Conservation (phyloP, 1,140 invertebrate species). For the Drosophila takahashii region DNA sequence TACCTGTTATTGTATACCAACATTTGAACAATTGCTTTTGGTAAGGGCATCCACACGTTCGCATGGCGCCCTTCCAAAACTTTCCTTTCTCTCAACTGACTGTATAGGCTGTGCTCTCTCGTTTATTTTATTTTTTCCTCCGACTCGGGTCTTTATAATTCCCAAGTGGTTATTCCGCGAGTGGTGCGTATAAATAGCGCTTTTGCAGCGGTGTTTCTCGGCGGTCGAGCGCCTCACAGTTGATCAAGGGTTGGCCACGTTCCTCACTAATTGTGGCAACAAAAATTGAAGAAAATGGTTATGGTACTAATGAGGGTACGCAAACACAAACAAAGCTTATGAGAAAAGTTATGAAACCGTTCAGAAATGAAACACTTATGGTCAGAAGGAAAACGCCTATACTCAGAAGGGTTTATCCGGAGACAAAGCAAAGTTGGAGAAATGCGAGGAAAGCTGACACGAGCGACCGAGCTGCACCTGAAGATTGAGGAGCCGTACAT, state of each 20-base stretch:
- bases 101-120: neutral
- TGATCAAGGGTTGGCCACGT: slow-evolving; percentile 33
- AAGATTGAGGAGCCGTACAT: no score
- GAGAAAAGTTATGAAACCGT: no score
- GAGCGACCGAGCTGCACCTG: neutral
- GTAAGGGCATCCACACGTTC: neutral
- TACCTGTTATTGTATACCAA: no score
- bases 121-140: neutral
- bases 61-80: neutral
- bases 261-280: slow-evolving; percentile 33
- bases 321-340: no score
- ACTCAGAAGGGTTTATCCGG: no score
- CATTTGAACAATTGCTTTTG: no score
- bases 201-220: accelerated
- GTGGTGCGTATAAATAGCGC: slow-evolving; percentile 8
- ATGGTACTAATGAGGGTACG: neutral
- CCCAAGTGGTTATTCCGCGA: slow-evolving; percentile 10
- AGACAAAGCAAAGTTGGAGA: neutral
- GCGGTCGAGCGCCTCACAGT: slow-evolving; percentile 43
- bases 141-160: slow-evolving; percentile 3
- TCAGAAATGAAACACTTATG: no score
- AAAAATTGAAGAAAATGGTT: neutral
- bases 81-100: neutral
- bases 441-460: neutral
- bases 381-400: no score